These are phyloP conservation scores for Sapayoa aenigma DNA, from an alignment of 2,113 vertebrate species.

Conservation along the genomic window DNA sequence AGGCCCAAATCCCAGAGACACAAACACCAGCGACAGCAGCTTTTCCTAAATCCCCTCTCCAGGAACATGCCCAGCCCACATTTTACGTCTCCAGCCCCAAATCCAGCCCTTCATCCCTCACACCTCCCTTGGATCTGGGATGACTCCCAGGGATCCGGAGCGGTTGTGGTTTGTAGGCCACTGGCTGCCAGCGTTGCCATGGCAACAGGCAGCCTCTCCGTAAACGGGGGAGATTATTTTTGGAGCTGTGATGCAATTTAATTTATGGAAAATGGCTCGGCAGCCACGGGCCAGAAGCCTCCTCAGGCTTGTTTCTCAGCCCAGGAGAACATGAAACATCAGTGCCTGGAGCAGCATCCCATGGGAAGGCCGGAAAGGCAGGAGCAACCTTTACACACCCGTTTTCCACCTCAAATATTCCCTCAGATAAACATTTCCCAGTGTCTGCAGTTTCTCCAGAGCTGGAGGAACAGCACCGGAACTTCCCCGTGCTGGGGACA, in stretches of 20 bases:
- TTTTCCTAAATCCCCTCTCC: neutral
- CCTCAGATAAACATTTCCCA: neutral
- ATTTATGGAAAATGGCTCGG: constrained; percentile 46
- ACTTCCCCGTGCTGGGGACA: accelerated
- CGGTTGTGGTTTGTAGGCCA: constrained; percentile 11
- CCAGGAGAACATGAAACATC: neutral
- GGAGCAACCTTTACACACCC: neutral
- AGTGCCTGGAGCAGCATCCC: neutral
- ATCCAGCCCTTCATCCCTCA: neutral
- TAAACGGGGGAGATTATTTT: constrained; percentile 67
- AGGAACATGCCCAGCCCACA: accelerated
- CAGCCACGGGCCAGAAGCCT: neutral
- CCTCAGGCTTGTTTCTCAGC: neutral
- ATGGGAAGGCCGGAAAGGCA: neutral
- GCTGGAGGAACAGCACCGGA: neutral
- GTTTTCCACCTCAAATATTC: neutral
- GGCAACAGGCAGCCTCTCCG: constrained; percentile 72
- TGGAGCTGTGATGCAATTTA: constrained; percentile 56
- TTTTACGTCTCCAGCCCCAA: neutral
- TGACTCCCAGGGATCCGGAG: neutral
- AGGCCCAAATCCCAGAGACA: neutral
- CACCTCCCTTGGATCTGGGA: neutral
- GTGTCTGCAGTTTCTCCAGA: accelerated
- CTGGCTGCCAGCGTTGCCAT: constrained; percentile 77
- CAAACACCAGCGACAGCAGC: accelerated